Base-by-base conservation (phyloP, 2,888 invertebrate genomes). In the Minunthozetes semirufus region DNA sequence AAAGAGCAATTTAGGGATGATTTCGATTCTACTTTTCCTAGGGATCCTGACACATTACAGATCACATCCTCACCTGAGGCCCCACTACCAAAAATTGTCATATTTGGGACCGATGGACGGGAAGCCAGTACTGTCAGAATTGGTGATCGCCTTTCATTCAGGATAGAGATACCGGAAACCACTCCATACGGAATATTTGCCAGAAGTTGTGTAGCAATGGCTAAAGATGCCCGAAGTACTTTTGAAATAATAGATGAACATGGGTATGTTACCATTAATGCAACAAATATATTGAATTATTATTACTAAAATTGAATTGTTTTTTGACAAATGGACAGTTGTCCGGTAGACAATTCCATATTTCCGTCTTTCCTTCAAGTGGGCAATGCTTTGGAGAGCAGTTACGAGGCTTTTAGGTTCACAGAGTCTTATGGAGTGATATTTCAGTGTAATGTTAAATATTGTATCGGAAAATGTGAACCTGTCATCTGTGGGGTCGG, bases 381-480 rank as follows among this genome's bases (percentile, higher is more conserved):
- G 80, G 93, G 93, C 76, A 82, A 81, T 42, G 93, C 93, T 0
- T 85, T 94, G 76, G 92, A 94, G 81, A 93, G 93, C 0, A 88
- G 92, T 76, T 95, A 95, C 82, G 94, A 95, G 84, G 94, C 94
- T 0, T 95, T 95, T 87, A 88, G 94, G 82, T 95, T 95, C 83
- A 95, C 94, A 0, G 94, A 95, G 83, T 94, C 94, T 15, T 95
- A 95, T 80, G 94, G 94, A 72, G 94, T 95, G 77, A 95, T 95
- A 83, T 95, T 95, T 89, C 94, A 95, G 83, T 95, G 94, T 84
- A 95, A 95, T 84, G 94, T 95, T 80, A 94, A 94, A 82, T 95
- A 95, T 83, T 95, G 94, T 81, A 87, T 95, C 78, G 94, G 94
- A 82, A 93, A 93, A 79, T 95, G 94, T 81, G 93, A 94, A 82